phyloP scores from a whole-genome alignment of 2,888 invertebrate genomes.

The Hermodice carunculata region DNA sequence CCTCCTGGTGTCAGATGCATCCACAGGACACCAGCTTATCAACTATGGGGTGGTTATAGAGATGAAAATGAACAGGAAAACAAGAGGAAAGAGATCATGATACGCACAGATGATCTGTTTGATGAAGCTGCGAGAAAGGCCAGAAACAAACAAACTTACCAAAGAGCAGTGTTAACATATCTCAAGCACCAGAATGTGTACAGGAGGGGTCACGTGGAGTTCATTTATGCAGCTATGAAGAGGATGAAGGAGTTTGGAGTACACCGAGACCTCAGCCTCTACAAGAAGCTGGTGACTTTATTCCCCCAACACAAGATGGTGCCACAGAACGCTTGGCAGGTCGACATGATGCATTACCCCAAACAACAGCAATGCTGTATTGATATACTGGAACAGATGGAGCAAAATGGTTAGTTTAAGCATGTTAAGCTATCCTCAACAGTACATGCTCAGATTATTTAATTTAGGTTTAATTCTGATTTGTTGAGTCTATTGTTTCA shows the following conservation, averaged over 20 bases:
- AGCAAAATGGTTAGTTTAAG: slow-evolving; percentile 80
- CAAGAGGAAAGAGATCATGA: slow-evolving; percentile 36
- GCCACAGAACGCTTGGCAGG: slow-evolving; percentile 82
- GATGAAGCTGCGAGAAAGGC: slow-evolving; percentile 35
- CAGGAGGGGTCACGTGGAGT: slow-evolving; percentile 91
- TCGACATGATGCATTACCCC: slow-evolving; percentile 93
- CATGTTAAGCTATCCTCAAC: too few relatives aligned
- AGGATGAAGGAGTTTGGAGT: slow-evolving; percentile 92
- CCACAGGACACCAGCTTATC: too few relatives aligned
- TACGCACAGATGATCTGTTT: slow-evolving; percentile 31
- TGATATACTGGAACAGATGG: slow-evolving; percentile 95
- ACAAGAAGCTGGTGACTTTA: slow-evolving; percentile 85
- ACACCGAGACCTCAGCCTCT: slow-evolving; percentile 80
- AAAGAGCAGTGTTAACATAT: slow-evolving; percentile 79
- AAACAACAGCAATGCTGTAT: slow-evolving; percentile 95
- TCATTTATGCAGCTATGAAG: slow-evolving; percentile 89
- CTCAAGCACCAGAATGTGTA: slow-evolving; percentile 76
- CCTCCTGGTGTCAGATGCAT: too few relatives aligned
- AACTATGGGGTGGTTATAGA: too few relatives aligned
- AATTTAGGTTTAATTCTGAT: too few relatives aligned
- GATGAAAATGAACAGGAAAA: slow-evolving; percentile 30
- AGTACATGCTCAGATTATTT: too few relatives aligned
- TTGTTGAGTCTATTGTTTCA: too few relatives aligned
- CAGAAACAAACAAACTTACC: slow-evolving; percentile 51
- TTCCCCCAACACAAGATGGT: slow-evolving; percentile 77